A percentile compares a stretch with the other conserved stretches of the same genome.
These are phyloP conservation scores for Gymnoscopelus microlampas DNA, from an alignment of 2,797 vertebrate species.

Conservation along the genomic window DNA sequence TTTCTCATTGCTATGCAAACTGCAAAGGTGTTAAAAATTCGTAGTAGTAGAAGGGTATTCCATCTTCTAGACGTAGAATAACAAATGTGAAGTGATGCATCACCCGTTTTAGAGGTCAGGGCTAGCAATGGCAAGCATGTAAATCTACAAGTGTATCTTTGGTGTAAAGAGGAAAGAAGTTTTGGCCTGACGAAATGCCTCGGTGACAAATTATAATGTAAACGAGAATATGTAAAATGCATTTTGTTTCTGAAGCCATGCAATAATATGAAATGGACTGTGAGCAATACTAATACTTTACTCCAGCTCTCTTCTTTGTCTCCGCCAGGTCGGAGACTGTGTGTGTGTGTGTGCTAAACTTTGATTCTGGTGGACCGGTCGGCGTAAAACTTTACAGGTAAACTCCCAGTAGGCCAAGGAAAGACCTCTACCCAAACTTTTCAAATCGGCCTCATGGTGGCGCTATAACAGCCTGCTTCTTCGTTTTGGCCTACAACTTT, in stretches of 20 bases:
- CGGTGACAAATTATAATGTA: constrained; percentile 26
- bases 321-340: too few relatives aligned
- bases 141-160: constrained; percentile 4
- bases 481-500: too few relatives aligned
- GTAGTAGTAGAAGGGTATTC: constrained; percentile 13
- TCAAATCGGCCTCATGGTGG: too few relatives aligned
- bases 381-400: too few relatives aligned
- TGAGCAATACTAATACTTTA: too few relatives aligned
- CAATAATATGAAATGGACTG: too few relatives aligned
- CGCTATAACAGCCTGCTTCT: too few relatives aligned
- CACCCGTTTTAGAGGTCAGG: constrained; percentile 3
- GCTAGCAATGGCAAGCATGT: constrained; percentile 8
- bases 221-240: constrained; percentile 10
- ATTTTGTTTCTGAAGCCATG: not conserved
- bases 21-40: constrained; percentile 16
- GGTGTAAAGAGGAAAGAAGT: not conserved
- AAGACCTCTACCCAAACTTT: too few relatives aligned
- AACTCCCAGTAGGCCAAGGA: too few relatives aligned
- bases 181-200: not conserved
- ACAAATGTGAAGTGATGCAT: constrained; percentile 45
- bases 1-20: constrained; percentile 17
- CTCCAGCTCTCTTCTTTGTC: too few relatives aligned
- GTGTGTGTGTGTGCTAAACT: too few relatives aligned
- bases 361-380: too few relatives aligned
- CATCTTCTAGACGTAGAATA: constrained; percentile 46